phyloP scores from a whole-genome alignment of 2,797 vertebrate genomes.

The Diglossa cyanea region DNA sequence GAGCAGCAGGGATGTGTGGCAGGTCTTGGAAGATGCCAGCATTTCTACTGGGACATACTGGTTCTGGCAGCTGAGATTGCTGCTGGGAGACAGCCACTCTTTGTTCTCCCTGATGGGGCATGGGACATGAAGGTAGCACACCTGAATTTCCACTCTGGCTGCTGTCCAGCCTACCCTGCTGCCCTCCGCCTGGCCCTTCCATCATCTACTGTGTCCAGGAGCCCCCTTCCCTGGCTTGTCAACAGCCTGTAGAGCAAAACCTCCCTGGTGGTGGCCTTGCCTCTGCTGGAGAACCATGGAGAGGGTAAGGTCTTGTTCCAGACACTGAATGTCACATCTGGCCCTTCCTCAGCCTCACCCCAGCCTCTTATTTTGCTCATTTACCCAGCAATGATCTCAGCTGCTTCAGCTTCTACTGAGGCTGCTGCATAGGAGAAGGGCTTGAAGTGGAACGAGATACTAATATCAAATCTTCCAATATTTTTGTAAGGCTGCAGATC shows the following conservation, averaged over 20 bases:
- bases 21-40: not conserved
- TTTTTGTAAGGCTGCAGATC: not conserved
- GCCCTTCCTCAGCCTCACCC: not conserved
- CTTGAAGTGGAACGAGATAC: not conserved
- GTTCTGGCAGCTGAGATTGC: not conserved
- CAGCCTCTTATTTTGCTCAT: not conserved
- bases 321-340: not conserved
- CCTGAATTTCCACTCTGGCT: not conserved
- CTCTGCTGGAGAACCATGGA: not conserved
- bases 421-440: not conserved
- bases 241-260: not conserved
- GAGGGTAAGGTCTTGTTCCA: accelerated
- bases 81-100: not conserved
- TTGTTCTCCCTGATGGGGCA: too few species aligned
- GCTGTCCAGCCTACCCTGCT: not conserved
- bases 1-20: not conserved
- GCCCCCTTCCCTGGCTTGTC: not conserved
- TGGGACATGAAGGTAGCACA: not conserved
- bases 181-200: not conserved
- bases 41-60: not conserved
- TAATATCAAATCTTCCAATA: not conserved
- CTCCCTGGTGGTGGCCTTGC: too few species aligned
- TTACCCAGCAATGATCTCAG: not conserved
- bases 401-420: not conserved
- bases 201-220: not conserved